A percentile compares a stretch with the other conserved stretches of the same genome.
Evolutionary conservation across 2,113 vertebrate species (phyloP).

Genomic region (Atherinomorus stipes): DNA sequence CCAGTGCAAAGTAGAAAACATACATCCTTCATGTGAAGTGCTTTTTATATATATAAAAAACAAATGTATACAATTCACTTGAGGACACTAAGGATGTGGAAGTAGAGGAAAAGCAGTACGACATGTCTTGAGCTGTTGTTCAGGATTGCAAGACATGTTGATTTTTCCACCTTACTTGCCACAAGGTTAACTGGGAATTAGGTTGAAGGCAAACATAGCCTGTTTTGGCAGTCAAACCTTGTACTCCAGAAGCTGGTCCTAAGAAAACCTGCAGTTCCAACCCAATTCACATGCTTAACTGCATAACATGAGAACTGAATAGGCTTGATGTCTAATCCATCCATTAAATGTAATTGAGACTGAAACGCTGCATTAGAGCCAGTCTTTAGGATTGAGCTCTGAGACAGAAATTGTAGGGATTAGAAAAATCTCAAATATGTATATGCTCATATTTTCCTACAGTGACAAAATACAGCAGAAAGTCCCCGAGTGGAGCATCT

Average conservation of each 20-base stretch:
- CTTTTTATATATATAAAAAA: not conserved
- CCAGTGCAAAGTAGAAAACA: not conserved
- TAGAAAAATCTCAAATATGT: conserved; percentile 66
- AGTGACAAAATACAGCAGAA: conserved; percentile 46
- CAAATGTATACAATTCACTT: conserved; percentile 39
- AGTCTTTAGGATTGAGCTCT: conserved; percentile 61
- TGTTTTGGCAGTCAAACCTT: conserved; percentile 56
- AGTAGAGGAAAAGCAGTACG: conserved; percentile 48
- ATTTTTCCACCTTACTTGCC: conserved; percentile 64
- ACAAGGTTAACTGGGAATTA: conserved; percentile 58
- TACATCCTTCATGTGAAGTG: not conserved
- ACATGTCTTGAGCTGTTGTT: conserved; percentile 61
- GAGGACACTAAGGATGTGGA: conserved; percentile 43
- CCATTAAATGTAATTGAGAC: conserved; percentile 74
- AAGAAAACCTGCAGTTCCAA: conserved; percentile 57
- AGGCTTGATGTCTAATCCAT: conserved; percentile 69
- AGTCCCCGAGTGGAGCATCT: conserved; percentile 54
- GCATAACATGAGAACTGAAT: conserved; percentile 61
- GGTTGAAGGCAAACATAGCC: conserved; percentile 58
- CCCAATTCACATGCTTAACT: conserved; percentile 53
- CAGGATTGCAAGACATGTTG: conserved; percentile 59
- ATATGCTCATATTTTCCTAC: conserved; percentile 48
- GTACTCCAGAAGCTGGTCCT: conserved; percentile 43
- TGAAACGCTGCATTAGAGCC: conserved; percentile 72
- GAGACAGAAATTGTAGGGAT: conserved; percentile 70